Evolutionary conservation across 2,113 vertebrate genomes (phyloP), one percentile per base, ranked within the genome.

Genomic region (Eptesicus fuscus): DNA sequence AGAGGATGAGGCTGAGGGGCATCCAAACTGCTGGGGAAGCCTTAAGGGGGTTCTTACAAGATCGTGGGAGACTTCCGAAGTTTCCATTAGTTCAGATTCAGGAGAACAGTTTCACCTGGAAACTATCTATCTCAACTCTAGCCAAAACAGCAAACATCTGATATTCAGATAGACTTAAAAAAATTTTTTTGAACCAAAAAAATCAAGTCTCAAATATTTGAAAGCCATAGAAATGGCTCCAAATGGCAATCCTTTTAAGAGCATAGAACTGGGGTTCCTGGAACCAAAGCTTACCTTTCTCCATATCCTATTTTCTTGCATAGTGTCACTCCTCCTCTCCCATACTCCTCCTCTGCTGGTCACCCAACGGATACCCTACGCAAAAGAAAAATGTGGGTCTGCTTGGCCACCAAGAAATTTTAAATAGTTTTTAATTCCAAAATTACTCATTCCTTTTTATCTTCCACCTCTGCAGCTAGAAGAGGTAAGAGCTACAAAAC

Each of bases 11-110:
- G 63, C 65, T 77, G 32, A 92, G 93, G 91, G 59, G 49, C 59
- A 93, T 78, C n/a, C 69, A 83, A 51, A 63, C 61, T 51, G 7
- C 69, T 67, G 49, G 37, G 37, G 44, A 95, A 89, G 32, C n/a
- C 83, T 83, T 61, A 28, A 76, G 89, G 8, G 40, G 20, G 25
- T 61, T 70, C 80, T 92, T 88, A 70, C 8, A 77, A 42, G 37
- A 77, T 28, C 47, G 25, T 23, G 35, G 77, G 47, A 49, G 74
- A 49, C 90, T 91, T 93, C 40, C 7, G 10, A 85, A 76, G 30
- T 91, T 94, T 89, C 85, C 82, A 91, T 89, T 63, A 88, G 79
- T 83, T 90, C 83, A 91, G 77, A 87, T 25, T 83, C 79, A 53
- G 37, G 77, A 95, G 63, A 83, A 92, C 30, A 89, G 77, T 78